Percentiles rank a stretch among this genome's conserved stretches.
These are phyloP conservation scores for Nymphalis io DNA, from an alignment of 1,140 invertebrate species.

Conservation along the genomic window DNA sequence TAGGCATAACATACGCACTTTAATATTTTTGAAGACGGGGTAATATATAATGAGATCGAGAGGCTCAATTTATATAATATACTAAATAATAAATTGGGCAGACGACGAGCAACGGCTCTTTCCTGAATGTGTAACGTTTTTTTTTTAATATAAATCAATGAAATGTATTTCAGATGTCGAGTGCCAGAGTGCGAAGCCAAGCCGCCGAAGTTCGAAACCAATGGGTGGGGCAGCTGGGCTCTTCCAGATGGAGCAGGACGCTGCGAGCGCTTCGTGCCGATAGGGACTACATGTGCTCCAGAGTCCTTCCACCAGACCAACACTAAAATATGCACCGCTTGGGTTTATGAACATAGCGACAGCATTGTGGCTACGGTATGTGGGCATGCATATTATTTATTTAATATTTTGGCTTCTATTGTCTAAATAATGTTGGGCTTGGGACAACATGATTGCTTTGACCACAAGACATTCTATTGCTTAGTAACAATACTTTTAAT, in stretches of 20 bases:
- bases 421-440: background rate
- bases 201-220: slow-evolving; percentile 44
- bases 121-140: background rate
- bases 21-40: no score
- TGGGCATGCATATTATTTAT: no score
- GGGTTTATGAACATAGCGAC: slow-evolving; percentile 57
- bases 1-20: no score
- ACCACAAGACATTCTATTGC: no score
- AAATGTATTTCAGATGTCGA: slow-evolving; percentile 48
- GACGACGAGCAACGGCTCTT: no score
- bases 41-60: no score
- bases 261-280: slow-evolving; percentile 47
- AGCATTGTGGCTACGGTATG: slow-evolving; percentile 60
- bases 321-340: slow-evolving; percentile 48
- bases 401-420: no score
- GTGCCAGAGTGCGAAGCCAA: slow-evolving; percentile 62
- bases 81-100: no score
- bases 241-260: slow-evolving; percentile 46
- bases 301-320: slow-evolving; percentile 49
- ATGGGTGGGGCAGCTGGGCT: slow-evolving; percentile 53
- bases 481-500: no score
- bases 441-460: no score
- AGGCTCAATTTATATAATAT: no score
- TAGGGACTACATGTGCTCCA: slow-evolving; percentile 43
- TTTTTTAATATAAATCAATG: background rate